Base-by-base conservation (phyloP, 1,140 invertebrate genomes). In the Saccostrea glomerata region DNA sequence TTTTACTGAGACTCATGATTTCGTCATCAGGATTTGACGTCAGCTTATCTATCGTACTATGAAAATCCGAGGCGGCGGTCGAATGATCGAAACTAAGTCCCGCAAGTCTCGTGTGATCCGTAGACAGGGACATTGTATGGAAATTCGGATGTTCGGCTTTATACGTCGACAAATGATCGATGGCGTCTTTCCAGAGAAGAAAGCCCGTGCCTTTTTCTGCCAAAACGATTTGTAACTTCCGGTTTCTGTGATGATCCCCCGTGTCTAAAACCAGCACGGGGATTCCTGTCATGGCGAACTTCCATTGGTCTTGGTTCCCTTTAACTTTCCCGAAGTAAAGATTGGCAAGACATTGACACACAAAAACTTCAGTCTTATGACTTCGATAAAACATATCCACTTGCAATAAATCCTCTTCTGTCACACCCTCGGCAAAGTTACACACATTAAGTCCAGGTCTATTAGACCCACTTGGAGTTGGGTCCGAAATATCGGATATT, bases 181-280 rank as follows among this genome's bases (percentile, higher is more conserved):
- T 97, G n/a, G 96, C 96, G 94, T 98, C 97, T 86, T 96, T 96
- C 97, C 97, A 98, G n/a, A 98, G 94, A 47, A 97, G 96, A 93
- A 98, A 98, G 82, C 97, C 97, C 2, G 97, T 97, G 3, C 97
- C 97, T 82, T 97, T 96, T 94, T 98, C 98, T 0, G 97, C 97
- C 23, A 98, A 93, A 2, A 97, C 95, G 36, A 98, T 96, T 88
- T 97, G 97, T 7, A 98, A 97, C 47, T 96, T 96, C 40, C 97
- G 95, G 91, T 97, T 96, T 77, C 96, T 96, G 73, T 97, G 94
- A 11, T 97, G 97, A 60, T 94, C 92, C 0, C 94, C 97, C 11
- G 96, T 96, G 94, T 98, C 97, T 77, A 98, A 95, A 0, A 98
- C 95, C 0, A 98, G 95, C 0, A 98, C 96, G 0, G 97, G 98